These are phyloP conservation scores for Myrmecobius fasciatus DNA, from an alignment of 2,113 vertebrate genomes.

Conservation along the genomic window DNA sequence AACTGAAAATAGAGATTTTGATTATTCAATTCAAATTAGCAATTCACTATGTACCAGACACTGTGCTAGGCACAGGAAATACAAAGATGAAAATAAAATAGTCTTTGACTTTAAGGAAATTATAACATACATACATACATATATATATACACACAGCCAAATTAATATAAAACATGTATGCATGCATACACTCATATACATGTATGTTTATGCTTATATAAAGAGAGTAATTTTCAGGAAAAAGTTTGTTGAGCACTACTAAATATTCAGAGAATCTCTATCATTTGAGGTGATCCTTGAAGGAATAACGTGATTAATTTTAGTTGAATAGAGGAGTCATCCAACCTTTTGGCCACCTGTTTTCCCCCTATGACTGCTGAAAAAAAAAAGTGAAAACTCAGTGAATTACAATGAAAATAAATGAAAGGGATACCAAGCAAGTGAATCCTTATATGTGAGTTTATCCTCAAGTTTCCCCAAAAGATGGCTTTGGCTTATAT, in stretches of 20 bases:
- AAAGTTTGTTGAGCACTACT: background rate
- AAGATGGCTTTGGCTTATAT: background rate
- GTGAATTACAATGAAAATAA: background rate
- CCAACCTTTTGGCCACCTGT: background rate
- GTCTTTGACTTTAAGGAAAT: background rate
- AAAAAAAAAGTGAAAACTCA: conserved; percentile 20
- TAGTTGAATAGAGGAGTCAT: background rate
- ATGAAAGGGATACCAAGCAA: background rate
- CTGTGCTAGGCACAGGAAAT: background rate
- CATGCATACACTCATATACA: too few species aligned
- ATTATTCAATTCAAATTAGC: background rate
- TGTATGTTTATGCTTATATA: too few species aligned
- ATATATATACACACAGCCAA: too few species aligned
- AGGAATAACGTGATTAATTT: background rate
- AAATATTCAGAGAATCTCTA: background rate
- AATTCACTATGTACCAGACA: background rate
- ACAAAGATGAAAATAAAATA: background rate
- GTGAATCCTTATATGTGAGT: conserved; percentile 21
- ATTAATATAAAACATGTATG: background rate
- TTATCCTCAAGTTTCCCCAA: background rate
- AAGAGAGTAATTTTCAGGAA: background rate
- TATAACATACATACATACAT: background rate
- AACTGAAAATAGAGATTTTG: background rate
- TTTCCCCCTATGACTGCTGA: background rate
- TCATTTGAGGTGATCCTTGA: background rate